These are phyloP conservation scores for Phymanthus crucifer DNA, from an alignment of 92 coral and sea anemone species.

Conservation along the genomic window DNA sequence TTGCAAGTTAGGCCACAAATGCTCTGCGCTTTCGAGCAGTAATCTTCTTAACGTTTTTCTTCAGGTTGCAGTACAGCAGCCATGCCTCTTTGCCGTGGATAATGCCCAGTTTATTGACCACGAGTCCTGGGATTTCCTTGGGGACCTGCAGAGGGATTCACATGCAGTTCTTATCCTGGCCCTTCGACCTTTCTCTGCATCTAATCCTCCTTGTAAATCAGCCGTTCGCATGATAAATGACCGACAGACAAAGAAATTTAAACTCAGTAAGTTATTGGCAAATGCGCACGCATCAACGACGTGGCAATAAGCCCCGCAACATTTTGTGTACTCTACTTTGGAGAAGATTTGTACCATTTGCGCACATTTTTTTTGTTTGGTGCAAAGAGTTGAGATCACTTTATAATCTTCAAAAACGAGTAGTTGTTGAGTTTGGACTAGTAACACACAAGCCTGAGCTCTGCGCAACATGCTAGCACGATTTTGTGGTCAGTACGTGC, in stretches of 20 bases:
- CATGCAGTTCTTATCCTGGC: slow-evolving; percentile 90
- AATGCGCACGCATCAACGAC: not conserved
- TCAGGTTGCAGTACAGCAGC: slow-evolving; percentile 87
- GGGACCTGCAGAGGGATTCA: slow-evolving; percentile 88
- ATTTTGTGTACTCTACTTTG: not conserved
- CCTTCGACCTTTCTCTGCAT: slow-evolving; percentile 84
- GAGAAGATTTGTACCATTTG: too few species aligned
- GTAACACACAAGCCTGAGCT: too few species aligned
- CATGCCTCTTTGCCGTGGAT: slow-evolving; percentile 91
- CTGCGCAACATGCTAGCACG: not conserved
- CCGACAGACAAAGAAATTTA: slow-evolving; percentile 62
- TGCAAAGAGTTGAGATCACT: too few species aligned
- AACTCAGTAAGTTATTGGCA: slow-evolving; percentile 55
- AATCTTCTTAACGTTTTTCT: slow-evolving; percentile 1
- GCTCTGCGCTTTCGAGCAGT: too few species aligned
- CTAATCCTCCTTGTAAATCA: slow-evolving; percentile 83
- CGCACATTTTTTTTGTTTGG: too few species aligned
- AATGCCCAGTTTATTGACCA: slow-evolving; percentile 91
- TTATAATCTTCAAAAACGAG: too few species aligned
- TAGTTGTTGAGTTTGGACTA: too few species aligned
- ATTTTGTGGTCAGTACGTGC: too few species aligned
- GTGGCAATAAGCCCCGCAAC: not conserved
- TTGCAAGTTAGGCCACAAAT: too few species aligned
- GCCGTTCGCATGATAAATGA: slow-evolving; percentile 72
- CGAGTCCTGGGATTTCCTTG: slow-evolving; percentile 96